Conservation (phyloP, 2,113 vertebrate species). For the Channa maculata region DNA sequence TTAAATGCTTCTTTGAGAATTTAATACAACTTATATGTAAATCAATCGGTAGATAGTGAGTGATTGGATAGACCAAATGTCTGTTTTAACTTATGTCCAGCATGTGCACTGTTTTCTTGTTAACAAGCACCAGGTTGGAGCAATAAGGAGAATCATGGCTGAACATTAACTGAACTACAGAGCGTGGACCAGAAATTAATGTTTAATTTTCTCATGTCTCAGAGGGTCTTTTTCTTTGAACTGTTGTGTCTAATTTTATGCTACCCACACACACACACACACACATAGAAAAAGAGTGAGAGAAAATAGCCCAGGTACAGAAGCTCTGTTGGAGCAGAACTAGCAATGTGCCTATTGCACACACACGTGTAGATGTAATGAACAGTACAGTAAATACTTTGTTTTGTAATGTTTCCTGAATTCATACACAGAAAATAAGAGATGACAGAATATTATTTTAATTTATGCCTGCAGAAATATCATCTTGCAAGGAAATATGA, state of each 20-base stretch:
- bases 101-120: constrained; percentile 17
- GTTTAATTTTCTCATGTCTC: constrained; percentile 45
- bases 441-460: constrained; percentile 12
- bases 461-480: constrained; percentile 32
- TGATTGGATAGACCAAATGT: background rate
- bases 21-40: constrained; percentile 11
- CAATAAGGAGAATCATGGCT: constrained; percentile 34
- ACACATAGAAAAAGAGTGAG: background rate
- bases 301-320: background rate
- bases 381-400: background rate
- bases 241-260: constrained; percentile 45
- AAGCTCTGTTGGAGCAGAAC: background rate
- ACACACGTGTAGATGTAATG: background rate
- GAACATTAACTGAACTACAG: constrained; percentile 46
- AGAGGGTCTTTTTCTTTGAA: constrained; percentile 34
- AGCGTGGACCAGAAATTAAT: constrained; percentile 44
- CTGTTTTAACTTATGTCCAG: constrained; percentile 9
- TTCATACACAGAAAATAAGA: background rate
- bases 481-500: constrained; percentile 16
- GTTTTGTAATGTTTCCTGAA: background rate
- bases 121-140: constrained; percentile 38
- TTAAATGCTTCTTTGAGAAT: constrained; percentile 12
- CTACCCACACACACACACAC: background rate
- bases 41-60: constrained; percentile 5
- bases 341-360: background rate